Evolutionary conservation across 2,113 vertebrate species (phyloP), one percentile per base, ranked within the genome.

Genomic region (Ivindomyrus marchei): DNA sequence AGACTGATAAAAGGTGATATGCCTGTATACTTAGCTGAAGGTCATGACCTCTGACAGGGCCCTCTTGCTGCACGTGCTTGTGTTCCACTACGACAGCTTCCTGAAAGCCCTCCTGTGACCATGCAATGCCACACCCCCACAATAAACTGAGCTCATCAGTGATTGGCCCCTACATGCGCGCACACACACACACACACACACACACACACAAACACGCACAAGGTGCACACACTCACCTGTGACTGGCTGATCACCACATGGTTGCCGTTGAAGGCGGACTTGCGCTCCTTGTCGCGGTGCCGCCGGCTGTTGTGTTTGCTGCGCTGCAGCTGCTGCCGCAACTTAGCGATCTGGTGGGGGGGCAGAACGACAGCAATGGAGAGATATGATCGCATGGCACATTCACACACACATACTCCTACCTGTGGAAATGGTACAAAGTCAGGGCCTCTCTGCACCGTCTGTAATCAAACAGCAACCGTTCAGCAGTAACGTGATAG

Each of bases 231-330:
- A 8, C 85, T 95, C 94, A 99, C 98, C 98, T 99, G 98, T 91
- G 96, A 96, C 92, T 98, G 97, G 94, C 98, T 98, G 96, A 99
- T 98, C 91, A 98, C 96, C 88, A 96, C 94, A 90, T 99, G 98
- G 96, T 98, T 99, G 93, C 98, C 98, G 92, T 99, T 99, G 94
- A 99, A 99, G 1, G 98, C 98, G 49, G 98, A 99, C 93, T 99
- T 98, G 90, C 98, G 97, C 56, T 99, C 98, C 94, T 99, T 99
- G 88, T 99, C 98, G 1, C 98, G 96, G 91, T 99, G 98, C 93
- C 99, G 98, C 52, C 98, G 97, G 91, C 98, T 99, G 95, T 98
- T 99, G 86, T 99, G 98, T 92, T 99, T 99, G 96, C 98, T 99
- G 92, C 98, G 97, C 94, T 99, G 98, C 52, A 99, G 96, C 5